Evolutionary conservation across 2,888 invertebrate species (phyloP), one percentile per base, ranked within the genome.

Genomic region (Melanotus villosus): DNA sequence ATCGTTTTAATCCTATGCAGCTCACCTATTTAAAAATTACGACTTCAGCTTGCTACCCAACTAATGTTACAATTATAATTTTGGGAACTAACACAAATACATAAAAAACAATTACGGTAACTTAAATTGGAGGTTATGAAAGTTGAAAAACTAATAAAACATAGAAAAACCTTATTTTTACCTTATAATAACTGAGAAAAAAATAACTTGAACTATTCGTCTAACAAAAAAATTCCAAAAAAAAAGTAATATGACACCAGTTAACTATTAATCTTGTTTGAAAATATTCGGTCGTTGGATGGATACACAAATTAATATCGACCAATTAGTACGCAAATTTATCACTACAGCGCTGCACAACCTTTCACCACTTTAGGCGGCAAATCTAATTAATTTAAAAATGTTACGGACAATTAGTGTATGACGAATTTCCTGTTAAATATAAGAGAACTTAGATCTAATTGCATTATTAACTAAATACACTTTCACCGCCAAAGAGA

Each of bases 1-100:
- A 82, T 83, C 32, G 23, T 45, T 56, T 14, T 67, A 18, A 16
- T 32, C 14, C 18, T 52, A 32, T 52, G 52, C 34, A 32, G 52
- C 52, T 32, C 45, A 68, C 64, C 68, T 68, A 60, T 52, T 68
- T 41, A 58, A 68, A 67, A 68, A 68, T 64, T 52, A 57, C 14
- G 30, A 41, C 19, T 68, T 62, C 32, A 56, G 16, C 10, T 12
- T 30, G 3, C 50, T 6, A 18, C 14, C 9, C n/a, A 18, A 4
- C 1, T 19, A 38, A 19, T 16, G 26, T 12, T 19, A n/a, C n/a
- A n/a, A n/a, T 34, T 18, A 9, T 16, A 10, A n/a, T 50, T 23
- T 23, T 23, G 1, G 9, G 16, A n/a, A 50, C 2, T 50, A 50
- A 23, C 12, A 50, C 26, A 23, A 14, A 23, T 21, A 30, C 10